Percentiles rank a stretch among this genome's conserved stretches.
phyloP scores from a whole-genome alignment of 2,888 invertebrate genomes.

The Galeruca laticollis region DNA sequence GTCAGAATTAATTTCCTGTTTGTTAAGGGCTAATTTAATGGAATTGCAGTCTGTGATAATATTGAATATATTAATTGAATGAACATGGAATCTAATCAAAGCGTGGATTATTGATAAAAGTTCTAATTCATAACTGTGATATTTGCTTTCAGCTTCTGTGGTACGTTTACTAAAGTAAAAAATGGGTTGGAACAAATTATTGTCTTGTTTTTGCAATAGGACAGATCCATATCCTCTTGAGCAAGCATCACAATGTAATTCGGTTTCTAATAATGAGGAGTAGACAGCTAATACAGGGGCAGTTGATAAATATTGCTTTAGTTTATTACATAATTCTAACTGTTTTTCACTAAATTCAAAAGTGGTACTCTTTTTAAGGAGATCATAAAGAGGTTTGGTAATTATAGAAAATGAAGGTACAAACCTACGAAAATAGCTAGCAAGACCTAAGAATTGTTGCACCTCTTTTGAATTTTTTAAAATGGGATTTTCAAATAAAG shows the following conservation, averaged over 20 bases:
- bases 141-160: no score
- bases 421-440: slow-evolving; percentile 52
- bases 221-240: slow-evolving; percentile 15
- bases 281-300: slow-evolving; percentile 48
- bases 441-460: slow-evolving; percentile 50
- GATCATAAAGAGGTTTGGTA: slow-evolving; percentile 48
- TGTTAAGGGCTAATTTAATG: slow-evolving; percentile 33
- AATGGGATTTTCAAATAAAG: slow-evolving; percentile 41
- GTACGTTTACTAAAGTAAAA: no score
- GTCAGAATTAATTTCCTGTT: slow-evolving; percentile 13
- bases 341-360: slow-evolving; percentile 46
- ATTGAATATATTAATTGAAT: slow-evolving; percentile 49
- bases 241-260: slow-evolving; percentile 56
- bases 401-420: slow-evolving; percentile 45
- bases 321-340: slow-evolving; percentile 46
- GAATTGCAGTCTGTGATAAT: slow-evolving; percentile 33
- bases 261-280: slow-evolving; percentile 49
- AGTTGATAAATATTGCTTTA: slow-evolving; percentile 41
- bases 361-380: slow-evolving; percentile 45
- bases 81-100: slow-evolving; percentile 9
- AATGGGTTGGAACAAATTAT: no score
- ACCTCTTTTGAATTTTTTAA: slow-evolving; percentile 41
- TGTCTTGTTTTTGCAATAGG: no score
- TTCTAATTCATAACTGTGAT: no score
- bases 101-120: slow-evolving; percentile 18